These are phyloP conservation scores for Percopsis omiscomaycus DNA, from an alignment of 2,797 vertebrate genomes.

Conservation along the genomic window DNA sequence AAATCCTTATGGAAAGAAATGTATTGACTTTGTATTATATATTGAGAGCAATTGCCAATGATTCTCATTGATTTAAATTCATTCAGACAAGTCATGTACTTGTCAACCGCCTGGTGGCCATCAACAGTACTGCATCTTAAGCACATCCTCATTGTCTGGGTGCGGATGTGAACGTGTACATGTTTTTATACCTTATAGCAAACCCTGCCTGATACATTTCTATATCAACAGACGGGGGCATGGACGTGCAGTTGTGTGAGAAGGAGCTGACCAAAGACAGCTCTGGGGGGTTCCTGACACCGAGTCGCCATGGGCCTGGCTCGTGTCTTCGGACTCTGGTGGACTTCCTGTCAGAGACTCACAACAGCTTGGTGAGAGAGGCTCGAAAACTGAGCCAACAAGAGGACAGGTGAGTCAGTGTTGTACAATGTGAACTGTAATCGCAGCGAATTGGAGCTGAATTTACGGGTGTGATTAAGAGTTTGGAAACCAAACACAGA, in stretches of 20 bases:
- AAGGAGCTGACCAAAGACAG: constrained; percentile 65
- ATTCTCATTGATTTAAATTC: too few relatives aligned
- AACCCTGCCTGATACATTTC: too few relatives aligned
- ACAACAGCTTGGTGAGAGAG: constrained; percentile 74
- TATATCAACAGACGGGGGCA: constrained; percentile 48
- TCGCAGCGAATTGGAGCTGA: not conserved
- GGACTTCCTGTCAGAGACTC: constrained; percentile 67
- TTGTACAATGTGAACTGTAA: not conserved
- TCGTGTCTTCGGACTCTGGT: constrained; percentile 70
- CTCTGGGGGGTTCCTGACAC: constrained; percentile 64
- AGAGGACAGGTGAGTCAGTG: constrained; percentile 62
- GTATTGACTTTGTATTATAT: too few relatives aligned
- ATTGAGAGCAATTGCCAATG: too few relatives aligned
- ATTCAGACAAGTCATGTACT: too few relatives aligned
- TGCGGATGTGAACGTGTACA: too few relatives aligned
- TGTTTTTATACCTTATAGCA: too few relatives aligned
- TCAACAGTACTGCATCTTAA: too few relatives aligned
- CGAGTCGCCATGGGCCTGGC: constrained; percentile 63
- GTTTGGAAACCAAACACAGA: not conserved
- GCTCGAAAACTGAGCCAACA: constrained; percentile 46
- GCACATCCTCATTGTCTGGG: too few relatives aligned
- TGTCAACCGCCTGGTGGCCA: too few relatives aligned
- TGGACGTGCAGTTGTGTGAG: constrained; percentile 52
- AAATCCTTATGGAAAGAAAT: too few relatives aligned
- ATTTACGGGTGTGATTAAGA: not conserved